Conservation (phyloP, 1,140 invertebrate genomes). For the Galleria mellonella region DNA sequence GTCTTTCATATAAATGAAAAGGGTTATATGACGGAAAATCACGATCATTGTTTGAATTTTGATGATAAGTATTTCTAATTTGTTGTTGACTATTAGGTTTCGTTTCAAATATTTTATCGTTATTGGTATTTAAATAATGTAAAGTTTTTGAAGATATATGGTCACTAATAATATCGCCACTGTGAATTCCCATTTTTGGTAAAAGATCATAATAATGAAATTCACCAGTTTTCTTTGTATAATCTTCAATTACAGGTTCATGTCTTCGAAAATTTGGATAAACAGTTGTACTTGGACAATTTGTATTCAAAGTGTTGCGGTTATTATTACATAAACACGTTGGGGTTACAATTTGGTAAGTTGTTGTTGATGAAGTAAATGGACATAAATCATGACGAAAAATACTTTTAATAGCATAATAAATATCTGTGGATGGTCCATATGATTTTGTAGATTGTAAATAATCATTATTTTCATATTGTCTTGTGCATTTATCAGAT, state of each 20-base stretch:
- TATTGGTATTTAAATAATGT: background rate
- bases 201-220: slow-evolving; percentile 19
- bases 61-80: background rate
- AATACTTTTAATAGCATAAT: too few relatives aligned
- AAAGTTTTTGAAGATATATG: background rate
- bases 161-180: slow-evolving; percentile 8
- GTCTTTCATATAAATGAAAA: slow-evolving; percentile 25
- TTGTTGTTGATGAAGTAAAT: slow-evolving; percentile 18
- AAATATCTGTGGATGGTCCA: too few relatives aligned
- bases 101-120: background rate
- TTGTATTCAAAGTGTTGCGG: slow-evolving; percentile 25
- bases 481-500: too few relatives aligned
- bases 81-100: slow-evolving; percentile 9
- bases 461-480: too few relatives aligned
- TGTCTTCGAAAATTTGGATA: slow-evolving; percentile 4
- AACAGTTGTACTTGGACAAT: slow-evolving; percentile 9
- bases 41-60: background rate
- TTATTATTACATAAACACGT: slow-evolving; percentile 21
- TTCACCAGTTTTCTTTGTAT: slow-evolving; percentile 9
- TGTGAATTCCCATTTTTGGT: slow-evolving; percentile 16
- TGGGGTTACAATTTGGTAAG: slow-evolving; percentile 11
- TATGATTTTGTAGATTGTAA: too few relatives aligned
- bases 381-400: slow-evolving; percentile 16
- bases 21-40: background rate
- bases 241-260: slow-evolving; percentile 5